Evolutionary conservation across 2,797 vertebrate genomes (phyloP).

Genomic region (Sylvilagus floridanus): DNA sequence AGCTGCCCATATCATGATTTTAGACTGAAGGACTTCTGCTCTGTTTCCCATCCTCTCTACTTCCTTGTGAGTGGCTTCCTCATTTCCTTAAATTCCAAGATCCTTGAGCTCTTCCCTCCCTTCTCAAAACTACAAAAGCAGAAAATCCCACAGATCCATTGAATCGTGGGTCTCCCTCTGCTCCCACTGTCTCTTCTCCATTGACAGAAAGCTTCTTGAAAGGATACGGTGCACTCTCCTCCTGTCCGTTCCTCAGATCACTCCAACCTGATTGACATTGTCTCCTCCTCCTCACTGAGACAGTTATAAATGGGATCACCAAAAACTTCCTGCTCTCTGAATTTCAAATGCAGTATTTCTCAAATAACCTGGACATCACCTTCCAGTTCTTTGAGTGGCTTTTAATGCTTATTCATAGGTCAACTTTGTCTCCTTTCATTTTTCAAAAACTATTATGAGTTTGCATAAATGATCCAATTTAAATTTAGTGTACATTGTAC

Average conservation of each 20-base stretch:
- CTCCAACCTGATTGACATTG: background rate
- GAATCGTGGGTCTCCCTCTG: background rate
- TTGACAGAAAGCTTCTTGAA: background rate
- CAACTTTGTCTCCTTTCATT: no score
- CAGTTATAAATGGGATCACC: background rate
- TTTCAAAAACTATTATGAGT: no score
- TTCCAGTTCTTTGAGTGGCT: no score
- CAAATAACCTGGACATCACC: no score
- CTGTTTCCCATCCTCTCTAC: background rate
- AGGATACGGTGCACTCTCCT: accelerated
- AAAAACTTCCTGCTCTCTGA: background rate
- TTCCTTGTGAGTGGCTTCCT: background rate
- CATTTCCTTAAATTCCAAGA: background rate
- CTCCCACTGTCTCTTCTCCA: background rate
- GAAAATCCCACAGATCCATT: background rate
- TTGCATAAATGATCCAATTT: no score
- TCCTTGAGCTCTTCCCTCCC: background rate
- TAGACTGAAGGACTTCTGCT: background rate
- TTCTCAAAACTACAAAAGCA: background rate
- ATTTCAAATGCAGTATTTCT: background rate
- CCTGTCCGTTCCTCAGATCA: background rate
- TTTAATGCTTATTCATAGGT: no score
- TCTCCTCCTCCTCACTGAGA: background rate
- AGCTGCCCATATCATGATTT: background rate
- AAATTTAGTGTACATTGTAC: no score